Percentiles rank a stretch among this genome's conserved stretches.
These are phyloP conservation scores for Zosterops japonicus DNA, from an alignment of 2,113 vertebrate genomes.

Conservation along the genomic window DNA sequence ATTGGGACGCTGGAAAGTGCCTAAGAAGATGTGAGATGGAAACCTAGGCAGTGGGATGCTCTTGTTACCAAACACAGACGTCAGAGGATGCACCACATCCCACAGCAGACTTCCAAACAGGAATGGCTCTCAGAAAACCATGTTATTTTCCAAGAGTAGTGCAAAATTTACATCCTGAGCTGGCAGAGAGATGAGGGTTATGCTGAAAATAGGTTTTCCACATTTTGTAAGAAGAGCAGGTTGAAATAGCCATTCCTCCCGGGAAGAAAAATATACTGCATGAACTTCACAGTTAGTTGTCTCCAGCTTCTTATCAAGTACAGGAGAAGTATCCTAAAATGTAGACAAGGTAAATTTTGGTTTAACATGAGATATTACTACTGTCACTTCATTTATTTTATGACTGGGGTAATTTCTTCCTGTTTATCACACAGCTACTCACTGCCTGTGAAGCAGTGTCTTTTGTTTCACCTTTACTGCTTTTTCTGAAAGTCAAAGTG, in stretches of 20 bases:
- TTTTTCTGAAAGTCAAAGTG: not conserved
- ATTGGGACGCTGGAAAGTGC: conserved; percentile 20
- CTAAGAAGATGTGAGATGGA: conserved; percentile 27
- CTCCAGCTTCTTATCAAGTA: not conserved
- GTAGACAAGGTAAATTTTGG: not conserved
- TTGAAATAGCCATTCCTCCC: not conserved
- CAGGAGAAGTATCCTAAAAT: not conserved
- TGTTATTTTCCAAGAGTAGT: not conserved
- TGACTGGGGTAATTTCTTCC: not conserved
- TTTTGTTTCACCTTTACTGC: not conserved
- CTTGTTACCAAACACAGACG: not conserved
- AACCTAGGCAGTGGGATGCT: not conserved
- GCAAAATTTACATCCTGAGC: not conserved
- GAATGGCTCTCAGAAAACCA: not conserved
- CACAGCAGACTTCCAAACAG: not conserved
- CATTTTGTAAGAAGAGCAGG: not conserved
- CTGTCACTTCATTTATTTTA: not conserved
- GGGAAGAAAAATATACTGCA: not conserved
- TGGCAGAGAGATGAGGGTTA: not conserved
- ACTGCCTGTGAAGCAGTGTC: not conserved
- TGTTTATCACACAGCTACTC: not conserved
- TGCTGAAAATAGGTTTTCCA: not conserved
- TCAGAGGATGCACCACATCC: not conserved
- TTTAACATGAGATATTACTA: not conserved
- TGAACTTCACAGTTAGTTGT: not conserved